Evolutionary conservation across 2,888 invertebrate species (phyloP).

Genomic region (Leptarthrus brevirostris): DNA sequence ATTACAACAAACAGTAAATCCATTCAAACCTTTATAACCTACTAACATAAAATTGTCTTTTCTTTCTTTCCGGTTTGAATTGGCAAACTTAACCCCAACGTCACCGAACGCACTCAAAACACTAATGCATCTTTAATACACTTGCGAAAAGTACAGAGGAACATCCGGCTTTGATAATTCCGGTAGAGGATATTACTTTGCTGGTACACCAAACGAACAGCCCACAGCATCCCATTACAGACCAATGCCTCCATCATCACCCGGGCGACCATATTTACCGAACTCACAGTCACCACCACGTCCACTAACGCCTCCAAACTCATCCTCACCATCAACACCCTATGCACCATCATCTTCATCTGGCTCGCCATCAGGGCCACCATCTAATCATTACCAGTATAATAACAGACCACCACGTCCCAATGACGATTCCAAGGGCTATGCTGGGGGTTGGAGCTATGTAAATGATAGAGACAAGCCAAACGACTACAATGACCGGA

Average conservation of each 20-base stretch:
- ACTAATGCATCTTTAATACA: conserved; percentile 40
- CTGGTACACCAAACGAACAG: conserved; percentile 67
- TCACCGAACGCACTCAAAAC: conserved; percentile 27
- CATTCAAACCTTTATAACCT: too few species aligned
- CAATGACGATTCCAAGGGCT: conserved; percentile 54
- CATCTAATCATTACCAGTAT: conserved; percentile 56
- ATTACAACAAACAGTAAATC: too few species aligned
- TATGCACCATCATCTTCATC: conserved; percentile 49
- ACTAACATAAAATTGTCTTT: not conserved
- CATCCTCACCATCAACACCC: conserved; percentile 53
- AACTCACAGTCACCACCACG: conserved; percentile 48
- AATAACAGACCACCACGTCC: conserved; percentile 46
- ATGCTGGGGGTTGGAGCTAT: conserved; percentile 57
- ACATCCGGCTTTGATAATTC: conserved; percentile 74
- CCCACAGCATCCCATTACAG: conserved; percentile 51
- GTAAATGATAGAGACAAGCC: conserved; percentile 57
- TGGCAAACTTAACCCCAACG: conserved; percentile 9
- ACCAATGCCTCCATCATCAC: conserved; percentile 49
- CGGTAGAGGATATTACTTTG: conserved; percentile 74
- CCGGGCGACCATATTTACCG: conserved; percentile 50
- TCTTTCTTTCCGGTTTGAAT: conserved; percentile 20
- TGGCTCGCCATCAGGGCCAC: conserved; percentile 49
- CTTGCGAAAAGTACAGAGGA: conserved; percentile 66
- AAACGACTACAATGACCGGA: conserved; percentile 56
- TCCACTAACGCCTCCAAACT: conserved; percentile 53